Percentiles rank a stretch among this genome's conserved stretches.
Conservation (phyloP, 2,888 invertebrate species). For the Ormyrus rosae region DNA sequence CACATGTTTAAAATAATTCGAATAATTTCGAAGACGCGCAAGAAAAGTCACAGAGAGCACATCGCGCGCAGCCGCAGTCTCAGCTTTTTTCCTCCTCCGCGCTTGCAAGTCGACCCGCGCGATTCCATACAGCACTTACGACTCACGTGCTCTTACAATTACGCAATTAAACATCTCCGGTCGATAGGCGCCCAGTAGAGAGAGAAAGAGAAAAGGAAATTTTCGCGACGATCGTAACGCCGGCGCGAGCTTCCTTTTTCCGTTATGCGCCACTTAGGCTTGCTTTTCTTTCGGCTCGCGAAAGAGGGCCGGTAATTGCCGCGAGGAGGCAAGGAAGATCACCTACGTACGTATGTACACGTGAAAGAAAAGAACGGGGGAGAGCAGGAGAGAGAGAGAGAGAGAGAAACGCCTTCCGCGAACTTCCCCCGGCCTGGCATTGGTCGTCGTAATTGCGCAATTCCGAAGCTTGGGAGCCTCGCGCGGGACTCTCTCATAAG, state of each 20-base stretch:
- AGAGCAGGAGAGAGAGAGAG: slow-evolving; percentile 1
- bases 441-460: slow-evolving; percentile 55
- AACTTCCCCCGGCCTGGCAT: slow-evolving; percentile 31
- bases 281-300: slow-evolving; percentile 37
- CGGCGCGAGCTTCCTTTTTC: slow-evolving; percentile 28
- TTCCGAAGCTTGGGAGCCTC: slow-evolving; percentile 44
- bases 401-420: slow-evolving; percentile 37
- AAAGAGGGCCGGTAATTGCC: slow-evolving; percentile 34
- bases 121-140: neutral
- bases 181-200: neutral
- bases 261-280: slow-evolving; percentile 14
- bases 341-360: too few species aligned
- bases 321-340: slow-evolving; percentile 12
- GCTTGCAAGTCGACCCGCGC: neutral
- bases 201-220: too few species aligned
- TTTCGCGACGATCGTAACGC: slow-evolving; percentile 21
- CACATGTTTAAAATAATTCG: neutral
- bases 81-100: neutral
- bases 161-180: slow-evolving; percentile 30
- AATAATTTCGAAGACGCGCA: neutral
- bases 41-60: neutral
- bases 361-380: neutral
- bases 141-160: slow-evolving; percentile 12
- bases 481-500: slow-evolving; percentile 23
- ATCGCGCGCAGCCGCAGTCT: neutral